Percentiles rank a stretch among this genome's conserved stretches.
These are phyloP conservation scores for Zygogramma bicolorata DNA, from an alignment of 2,888 invertebrate genomes.

Conservation along the genomic window DNA sequence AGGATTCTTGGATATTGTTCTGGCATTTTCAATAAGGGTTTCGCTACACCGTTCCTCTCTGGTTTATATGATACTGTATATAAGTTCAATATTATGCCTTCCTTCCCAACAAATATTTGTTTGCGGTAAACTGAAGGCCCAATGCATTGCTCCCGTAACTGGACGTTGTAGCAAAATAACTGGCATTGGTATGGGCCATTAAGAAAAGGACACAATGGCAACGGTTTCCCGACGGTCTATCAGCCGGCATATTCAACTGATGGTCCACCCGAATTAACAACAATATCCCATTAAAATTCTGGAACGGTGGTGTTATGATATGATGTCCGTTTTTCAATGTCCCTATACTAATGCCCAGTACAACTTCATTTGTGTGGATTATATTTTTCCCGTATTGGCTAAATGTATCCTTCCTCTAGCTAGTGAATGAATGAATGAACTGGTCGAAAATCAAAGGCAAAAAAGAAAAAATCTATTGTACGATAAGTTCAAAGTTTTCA, in stretches of 20 bases:
- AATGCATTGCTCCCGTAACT: background rate
- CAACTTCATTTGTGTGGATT: background rate
- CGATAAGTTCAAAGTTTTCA: background rate
- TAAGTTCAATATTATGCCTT: no score
- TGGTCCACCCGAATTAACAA: background rate
- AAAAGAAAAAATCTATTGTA: background rate
- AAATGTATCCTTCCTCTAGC: no score
- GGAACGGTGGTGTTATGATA: background rate
- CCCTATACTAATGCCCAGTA: background rate
- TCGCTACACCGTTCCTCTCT: no score
- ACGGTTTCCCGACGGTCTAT: background rate
- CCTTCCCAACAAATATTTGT: slow-evolving; percentile 4
- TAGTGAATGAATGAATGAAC: background rate
- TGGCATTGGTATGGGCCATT: background rate
- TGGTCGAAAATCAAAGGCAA: background rate
- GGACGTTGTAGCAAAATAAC: background rate
- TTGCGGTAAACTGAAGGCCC: background rate
- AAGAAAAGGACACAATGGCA: background rate
- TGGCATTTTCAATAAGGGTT: no score
- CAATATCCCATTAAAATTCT: background rate
- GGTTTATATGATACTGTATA: no score
- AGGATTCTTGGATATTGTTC: no score
- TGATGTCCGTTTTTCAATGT: background rate
- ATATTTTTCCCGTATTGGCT: background rate
- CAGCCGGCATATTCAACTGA: background rate